phyloP scores from a whole-genome alignment of 2,797 vertebrate species.

The Enteromius anoplus region DNA sequence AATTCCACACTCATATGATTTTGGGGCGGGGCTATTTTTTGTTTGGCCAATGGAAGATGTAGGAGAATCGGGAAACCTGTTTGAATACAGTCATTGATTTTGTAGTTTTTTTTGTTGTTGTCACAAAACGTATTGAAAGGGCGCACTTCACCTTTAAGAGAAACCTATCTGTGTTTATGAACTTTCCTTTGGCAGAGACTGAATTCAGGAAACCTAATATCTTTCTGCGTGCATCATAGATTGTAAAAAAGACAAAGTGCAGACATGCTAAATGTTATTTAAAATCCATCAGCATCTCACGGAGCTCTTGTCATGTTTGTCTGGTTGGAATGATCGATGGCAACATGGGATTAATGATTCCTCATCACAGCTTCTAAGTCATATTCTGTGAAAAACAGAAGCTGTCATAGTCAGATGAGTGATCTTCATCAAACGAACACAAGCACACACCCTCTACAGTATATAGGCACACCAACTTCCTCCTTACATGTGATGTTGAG shows the following conservation, averaged over 20 bases:
- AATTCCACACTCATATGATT: neutral
- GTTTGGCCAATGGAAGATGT: neutral
- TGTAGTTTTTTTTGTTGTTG: neutral
- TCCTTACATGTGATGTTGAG: neutral
- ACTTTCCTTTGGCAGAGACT: neutral
- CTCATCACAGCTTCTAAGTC: constrained; percentile 2
- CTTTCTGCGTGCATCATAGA: constrained; percentile 18
- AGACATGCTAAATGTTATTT: constrained; percentile 32
- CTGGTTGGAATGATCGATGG: constrained; percentile 21
- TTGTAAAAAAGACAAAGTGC: constrained; percentile 25
- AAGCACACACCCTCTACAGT: neutral
- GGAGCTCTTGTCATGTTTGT: constrained; percentile 20
- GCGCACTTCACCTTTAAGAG: neutral
- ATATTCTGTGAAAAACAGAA: constrained; percentile 20
- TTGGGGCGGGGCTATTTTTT: neutral
- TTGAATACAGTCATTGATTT: neutral
- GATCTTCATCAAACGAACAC: constrained; percentile 1
- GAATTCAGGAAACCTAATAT: constrained; percentile 32
- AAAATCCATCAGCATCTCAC: constrained; percentile 33
- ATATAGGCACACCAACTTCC: neutral
- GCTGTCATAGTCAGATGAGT: constrained; percentile 14
- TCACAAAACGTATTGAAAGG: neutral
- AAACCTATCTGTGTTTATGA: constrained; percentile 38
- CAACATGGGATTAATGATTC: constrained; percentile 33
- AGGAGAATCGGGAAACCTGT: neutral